Conservation (phyloP, 2,888 invertebrate genomes). For the Pantelozetes paolii region DNA sequence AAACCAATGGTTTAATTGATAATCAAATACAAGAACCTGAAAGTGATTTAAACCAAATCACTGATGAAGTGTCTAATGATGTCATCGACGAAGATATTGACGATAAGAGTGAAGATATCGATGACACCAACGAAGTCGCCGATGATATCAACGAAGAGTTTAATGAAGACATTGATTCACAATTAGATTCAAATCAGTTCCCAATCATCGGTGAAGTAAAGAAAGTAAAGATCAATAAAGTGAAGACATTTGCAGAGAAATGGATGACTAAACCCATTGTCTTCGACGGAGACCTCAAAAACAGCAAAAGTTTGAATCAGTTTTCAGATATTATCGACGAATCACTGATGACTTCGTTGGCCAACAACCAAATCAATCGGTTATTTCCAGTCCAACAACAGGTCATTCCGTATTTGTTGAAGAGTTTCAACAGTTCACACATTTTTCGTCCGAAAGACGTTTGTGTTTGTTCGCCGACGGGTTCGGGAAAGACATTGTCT, state of each 20-base stretch:
- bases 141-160: constrained; percentile 42
- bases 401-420: constrained; percentile 46
- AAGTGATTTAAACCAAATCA: too few relatives aligned
- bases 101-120: background rate
- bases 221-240: constrained; percentile 53
- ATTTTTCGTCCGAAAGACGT: constrained; percentile 71
- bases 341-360: constrained; percentile 42
- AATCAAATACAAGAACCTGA: too few relatives aligned
- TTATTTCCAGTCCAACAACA: constrained; percentile 48
- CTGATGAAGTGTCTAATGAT: background rate
- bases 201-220: constrained; percentile 66
- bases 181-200: constrained; percentile 57
- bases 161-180: constrained; percentile 27
- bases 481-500: constrained; percentile 93
- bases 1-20: too few relatives aligned
- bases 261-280: constrained; percentile 79
- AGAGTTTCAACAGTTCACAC: constrained; percentile 28
- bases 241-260: constrained; percentile 72
- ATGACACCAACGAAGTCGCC: background rate
- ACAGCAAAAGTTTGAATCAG: constrained; percentile 58
- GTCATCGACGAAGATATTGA: constrained; percentile 14
- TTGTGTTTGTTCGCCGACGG: constrained; percentile 95
- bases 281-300: constrained; percentile 67
- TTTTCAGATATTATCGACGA: constrained; percentile 61
- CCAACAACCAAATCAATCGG: constrained; percentile 41